Percentiles rank a stretch among this genome's conserved stretches.
These are phyloP conservation scores for Phytoseiulus persimilis DNA, from an alignment of 2,888 invertebrate species.

Conservation along the genomic window DNA sequence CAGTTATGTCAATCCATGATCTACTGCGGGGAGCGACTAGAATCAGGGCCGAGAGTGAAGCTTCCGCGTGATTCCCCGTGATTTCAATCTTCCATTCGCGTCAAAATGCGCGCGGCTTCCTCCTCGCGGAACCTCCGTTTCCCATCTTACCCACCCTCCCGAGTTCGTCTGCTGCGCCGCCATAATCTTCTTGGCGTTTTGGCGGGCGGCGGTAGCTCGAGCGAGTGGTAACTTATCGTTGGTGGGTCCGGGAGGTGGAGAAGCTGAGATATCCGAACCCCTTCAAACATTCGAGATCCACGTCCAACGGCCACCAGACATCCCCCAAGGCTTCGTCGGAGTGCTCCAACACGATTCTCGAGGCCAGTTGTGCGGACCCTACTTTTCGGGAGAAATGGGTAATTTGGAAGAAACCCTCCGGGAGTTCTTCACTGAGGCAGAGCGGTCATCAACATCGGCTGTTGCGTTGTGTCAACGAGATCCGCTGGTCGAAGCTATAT, in stretches of 20 bases:
- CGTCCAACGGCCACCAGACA: not conserved
- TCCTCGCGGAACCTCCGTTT: not conserved
- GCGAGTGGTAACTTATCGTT: not conserved
- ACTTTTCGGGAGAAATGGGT: not conserved
- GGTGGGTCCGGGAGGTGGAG: not conserved
- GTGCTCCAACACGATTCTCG: not conserved
- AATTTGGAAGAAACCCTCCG: conserved; percentile 8
- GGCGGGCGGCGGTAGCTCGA: not conserved
- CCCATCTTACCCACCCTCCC: not conserved
- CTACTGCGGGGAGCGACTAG: too few species aligned
- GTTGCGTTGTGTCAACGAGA: conserved; percentile 24
- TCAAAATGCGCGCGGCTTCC: not conserved
- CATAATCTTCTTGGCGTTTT: not conserved
- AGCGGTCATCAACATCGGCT: conserved; percentile 16
- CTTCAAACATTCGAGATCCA: not conserved
- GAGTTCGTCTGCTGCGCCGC: not conserved
- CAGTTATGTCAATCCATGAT: too few species aligned
- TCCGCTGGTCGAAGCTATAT: conserved; percentile 15
- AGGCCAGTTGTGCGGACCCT: not conserved
- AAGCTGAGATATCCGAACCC: not conserved
- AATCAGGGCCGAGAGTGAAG: too few species aligned
- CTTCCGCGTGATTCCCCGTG: too few species aligned
- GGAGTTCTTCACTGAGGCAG: conserved; percentile 26
- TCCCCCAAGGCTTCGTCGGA: too few species aligned
- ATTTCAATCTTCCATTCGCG: not conserved